These are phyloP conservation scores for Chrysemys picta DNA, from an alignment of 2,113 vertebrate species.

Conservation along the genomic window DNA sequence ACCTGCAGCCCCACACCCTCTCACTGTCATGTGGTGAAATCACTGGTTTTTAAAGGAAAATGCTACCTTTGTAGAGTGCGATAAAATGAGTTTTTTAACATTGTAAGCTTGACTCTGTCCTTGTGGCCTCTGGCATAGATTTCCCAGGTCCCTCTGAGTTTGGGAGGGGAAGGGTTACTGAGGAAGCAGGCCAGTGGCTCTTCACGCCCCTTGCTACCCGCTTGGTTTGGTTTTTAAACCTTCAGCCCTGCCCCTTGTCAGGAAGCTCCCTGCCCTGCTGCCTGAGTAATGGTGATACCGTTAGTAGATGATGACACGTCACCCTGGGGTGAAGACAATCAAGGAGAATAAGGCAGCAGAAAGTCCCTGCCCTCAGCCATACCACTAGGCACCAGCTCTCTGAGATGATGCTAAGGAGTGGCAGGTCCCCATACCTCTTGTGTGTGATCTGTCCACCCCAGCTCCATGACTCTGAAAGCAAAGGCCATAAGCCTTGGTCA, in stretches of 20 bases:
- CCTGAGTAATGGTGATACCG: not conserved
- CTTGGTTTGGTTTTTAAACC: not conserved
- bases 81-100: conserved; percentile 54
- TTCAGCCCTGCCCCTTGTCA: not conserved
- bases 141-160: not conserved
- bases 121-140: not conserved
- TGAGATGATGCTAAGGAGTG: not conserved
- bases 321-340: not conserved
- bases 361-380: not conserved
- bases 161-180: not conserved
- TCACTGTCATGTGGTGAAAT: rapidly evolving
- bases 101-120: not conserved
- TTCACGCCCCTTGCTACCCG: not conserved
- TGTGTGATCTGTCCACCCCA: not conserved
- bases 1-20: not conserved
- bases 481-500: not conserved
- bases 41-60: conserved; percentile 46
- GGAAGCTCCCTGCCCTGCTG: not conserved
- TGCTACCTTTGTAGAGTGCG: conserved; percentile 44
- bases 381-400: not conserved
- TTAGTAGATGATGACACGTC: not conserved
- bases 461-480: not conserved
- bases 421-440: not conserved
- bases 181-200: not conserved
- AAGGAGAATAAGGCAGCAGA: not conserved